Evolutionary conservation across 2,113 vertebrate genomes (phyloP).

Genomic region (Vimba vimba): DNA sequence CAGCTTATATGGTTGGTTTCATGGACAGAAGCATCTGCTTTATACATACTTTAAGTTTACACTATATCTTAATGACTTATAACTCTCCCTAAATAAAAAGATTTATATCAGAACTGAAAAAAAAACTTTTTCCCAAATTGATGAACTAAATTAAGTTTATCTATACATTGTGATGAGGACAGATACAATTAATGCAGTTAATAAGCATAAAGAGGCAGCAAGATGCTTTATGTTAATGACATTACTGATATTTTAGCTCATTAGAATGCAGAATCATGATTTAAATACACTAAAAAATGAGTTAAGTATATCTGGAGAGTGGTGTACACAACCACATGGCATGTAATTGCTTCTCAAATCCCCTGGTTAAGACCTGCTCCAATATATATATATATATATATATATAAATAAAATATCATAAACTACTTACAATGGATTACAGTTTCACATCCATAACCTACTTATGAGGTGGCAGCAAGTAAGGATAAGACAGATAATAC

Average conservation of each 20-base stretch:
- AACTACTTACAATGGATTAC: constrained; percentile 15
- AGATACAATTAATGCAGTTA: not conserved
- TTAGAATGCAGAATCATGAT: not conserved
- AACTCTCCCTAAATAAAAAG: too few species aligned
- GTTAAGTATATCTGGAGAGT: constrained; percentile 11
- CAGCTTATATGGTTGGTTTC: too few species aligned
- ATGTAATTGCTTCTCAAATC: constrained; percentile 32
- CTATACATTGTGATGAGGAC: not conserved
- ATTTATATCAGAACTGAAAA: too few species aligned
- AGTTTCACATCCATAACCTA: not conserved
- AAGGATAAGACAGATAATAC: not conserved
- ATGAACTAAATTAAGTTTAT: not conserved
- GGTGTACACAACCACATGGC: not conserved
- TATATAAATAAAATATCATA: constrained; percentile 8
- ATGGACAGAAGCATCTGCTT: too few species aligned
- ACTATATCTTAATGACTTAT: too few species aligned
- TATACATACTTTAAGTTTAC: too few species aligned
- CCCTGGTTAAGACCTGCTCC: constrained; percentile 28
- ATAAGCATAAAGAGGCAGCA: not conserved
- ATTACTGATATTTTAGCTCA: not conserved
- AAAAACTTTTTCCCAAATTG: too few species aligned
- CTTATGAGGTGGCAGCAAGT: not conserved
- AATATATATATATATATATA: not conserved
- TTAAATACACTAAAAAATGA: not conserved
- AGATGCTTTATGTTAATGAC: not conserved